phyloP scores from a whole-genome alignment of 2,113 vertebrate species.

The Pimephales promelas region DNA sequence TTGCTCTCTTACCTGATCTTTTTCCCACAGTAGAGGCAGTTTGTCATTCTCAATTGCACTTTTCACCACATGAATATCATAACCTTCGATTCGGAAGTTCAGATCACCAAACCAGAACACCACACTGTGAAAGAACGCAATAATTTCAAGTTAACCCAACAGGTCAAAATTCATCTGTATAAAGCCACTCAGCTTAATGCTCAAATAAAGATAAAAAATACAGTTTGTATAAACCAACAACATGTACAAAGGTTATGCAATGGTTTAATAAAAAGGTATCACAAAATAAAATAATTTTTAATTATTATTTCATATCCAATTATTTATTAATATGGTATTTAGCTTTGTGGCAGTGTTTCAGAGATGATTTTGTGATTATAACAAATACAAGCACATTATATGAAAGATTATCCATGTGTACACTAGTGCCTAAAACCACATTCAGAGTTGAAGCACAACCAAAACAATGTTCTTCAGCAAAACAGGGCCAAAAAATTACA shows the following conservation, averaged over 20 bases:
- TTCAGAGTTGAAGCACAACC: too few relatives aligned
- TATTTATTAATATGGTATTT: too few relatives aligned
- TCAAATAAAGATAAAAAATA: background rate
- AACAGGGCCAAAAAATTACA: background rate
- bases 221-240: background rate
- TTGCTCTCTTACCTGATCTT: constrained; percentile 87
- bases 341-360: too few relatives aligned
- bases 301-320: too few relatives aligned
- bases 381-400: background rate
- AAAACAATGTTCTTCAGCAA: background rate
- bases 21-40: constrained; percentile 92
- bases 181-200: background rate
- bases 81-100: constrained; percentile 96
- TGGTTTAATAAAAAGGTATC: too few relatives aligned
- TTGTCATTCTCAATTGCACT: constrained; percentile 91
- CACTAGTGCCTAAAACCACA: too few relatives aligned
- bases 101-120: constrained; percentile 99
- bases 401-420: background rate
- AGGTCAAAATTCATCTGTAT: background rate
- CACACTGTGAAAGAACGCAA: constrained; percentile 75
- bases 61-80: constrained; percentile 95
- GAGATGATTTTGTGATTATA: background rate
- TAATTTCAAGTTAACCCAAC: background rate
- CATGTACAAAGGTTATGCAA: background rate
- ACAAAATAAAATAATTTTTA: too few relatives aligned